Evolutionary conservation across 2,113 vertebrate genomes (phyloP), one percentile per base, ranked within the genome.

Genomic region (Synchiropus splendidus): DNA sequence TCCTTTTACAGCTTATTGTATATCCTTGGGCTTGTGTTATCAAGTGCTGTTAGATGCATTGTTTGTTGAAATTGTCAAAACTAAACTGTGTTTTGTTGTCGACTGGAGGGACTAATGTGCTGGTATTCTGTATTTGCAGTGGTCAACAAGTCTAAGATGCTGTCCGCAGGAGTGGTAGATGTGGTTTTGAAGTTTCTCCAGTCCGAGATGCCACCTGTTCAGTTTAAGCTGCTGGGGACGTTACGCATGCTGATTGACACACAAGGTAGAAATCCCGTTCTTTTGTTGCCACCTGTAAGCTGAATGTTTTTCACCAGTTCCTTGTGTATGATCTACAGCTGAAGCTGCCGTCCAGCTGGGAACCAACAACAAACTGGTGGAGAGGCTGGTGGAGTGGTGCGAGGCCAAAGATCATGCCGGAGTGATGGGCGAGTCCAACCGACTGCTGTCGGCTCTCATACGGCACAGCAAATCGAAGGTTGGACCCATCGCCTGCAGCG

Each of bases 381-480:
- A 94, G 68, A 84, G 93, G 15, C 69, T 99, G 62, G 95, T 97
- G 73, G 95, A 99, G 65, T 99, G 95, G 95, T 98, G 94, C 48
- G 92, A 98, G 83, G 94, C 93, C 74, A 97, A 97, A 80, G 94
- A 98, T 51, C 95, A 99, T 0, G 94, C 95, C 0, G 95, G 95
- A 12, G 95, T 99, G 62, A 98, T 99, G 92, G 95, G 94, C 16
- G 95, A 99, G 81, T 96, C 95, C 27, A 99, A 98, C 84, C 81
- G 94, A 69, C 85, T 99, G 18, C 89, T 99, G 13, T 99, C 95
- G 0, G 95, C 95, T 1, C 91, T 99, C 45, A 97, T 98, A 57
- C 85, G 94, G 52, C 95, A 99, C 83, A 97, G 93, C 86, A 97
- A 97, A 84, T 95, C 92, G 59, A 97, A 97, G 91, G 95, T 97